Conservation (phyloP, 2,113 vertebrate genomes). For the Melanerpes formicivorus region DNA sequence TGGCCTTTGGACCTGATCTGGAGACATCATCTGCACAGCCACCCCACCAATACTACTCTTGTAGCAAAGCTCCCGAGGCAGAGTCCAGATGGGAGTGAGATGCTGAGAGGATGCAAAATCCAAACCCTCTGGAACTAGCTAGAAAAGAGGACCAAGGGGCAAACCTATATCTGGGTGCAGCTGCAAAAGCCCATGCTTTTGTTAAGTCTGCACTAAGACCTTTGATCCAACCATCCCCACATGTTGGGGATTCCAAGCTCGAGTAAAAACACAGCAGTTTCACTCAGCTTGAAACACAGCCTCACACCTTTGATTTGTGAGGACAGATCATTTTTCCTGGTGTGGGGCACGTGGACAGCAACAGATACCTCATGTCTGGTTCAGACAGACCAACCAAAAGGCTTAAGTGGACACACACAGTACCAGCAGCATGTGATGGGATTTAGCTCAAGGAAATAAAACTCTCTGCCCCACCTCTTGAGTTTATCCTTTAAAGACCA, state of each 20-base stretch:
- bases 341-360: not conserved
- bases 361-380: constrained; percentile 27
- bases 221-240: not conserved
- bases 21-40: not conserved
- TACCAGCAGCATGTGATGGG: constrained; percentile 46
- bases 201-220: not conserved
- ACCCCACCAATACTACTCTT: not conserved
- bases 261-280: not conserved
- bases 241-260: not conserved
- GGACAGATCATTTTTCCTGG: constrained; percentile 40
- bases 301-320: constrained; percentile 46
- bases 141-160: not conserved
- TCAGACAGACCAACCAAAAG: constrained; percentile 41
- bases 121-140: not conserved
- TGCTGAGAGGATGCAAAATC: not conserved
- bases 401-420: constrained; percentile 48
- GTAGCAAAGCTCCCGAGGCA: not conserved
- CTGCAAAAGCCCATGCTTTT: constrained; percentile 13
- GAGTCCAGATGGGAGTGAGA: not conserved
- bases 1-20: not conserved
- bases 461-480: constrained; percentile 48
- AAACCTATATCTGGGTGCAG: not conserved
- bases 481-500: constrained; percentile 66
- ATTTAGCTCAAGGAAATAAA: constrained; percentile 53
- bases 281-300: constrained; percentile 11